A percentile compares a stretch with the other conserved stretches of the same genome.
These are phyloP conservation scores for Panzeria rudis DNA, from an alignment of 2,888 invertebrate genomes.

Conservation along the genomic window DNA sequence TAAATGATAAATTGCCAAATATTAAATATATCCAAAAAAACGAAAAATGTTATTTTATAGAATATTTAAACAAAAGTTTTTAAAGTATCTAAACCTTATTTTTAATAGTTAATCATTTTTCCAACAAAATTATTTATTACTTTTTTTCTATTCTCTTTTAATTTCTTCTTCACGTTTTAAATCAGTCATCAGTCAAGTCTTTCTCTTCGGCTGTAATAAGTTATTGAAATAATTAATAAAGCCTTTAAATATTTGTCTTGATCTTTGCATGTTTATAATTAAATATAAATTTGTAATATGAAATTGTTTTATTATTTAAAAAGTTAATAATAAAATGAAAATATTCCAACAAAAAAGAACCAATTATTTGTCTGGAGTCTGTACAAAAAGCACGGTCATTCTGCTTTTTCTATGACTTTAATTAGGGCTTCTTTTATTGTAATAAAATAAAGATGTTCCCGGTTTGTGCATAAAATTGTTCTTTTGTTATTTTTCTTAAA, in stretches of 20 bases:
- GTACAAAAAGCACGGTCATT: neutral
- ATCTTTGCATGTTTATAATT: neutral
- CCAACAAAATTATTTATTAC: slow-evolving; percentile 1
- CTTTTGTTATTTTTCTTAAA: neutral
- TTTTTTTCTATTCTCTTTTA: neutral
- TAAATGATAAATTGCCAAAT: neutral
- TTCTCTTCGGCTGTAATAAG: neutral
- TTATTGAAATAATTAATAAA: slow-evolving; percentile 1
- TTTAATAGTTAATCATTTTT: neutral
- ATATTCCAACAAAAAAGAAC: neutral
- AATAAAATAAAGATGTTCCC: neutral
- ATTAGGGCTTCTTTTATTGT: neutral
- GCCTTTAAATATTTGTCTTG: neutral
- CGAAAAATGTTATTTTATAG: neutral
- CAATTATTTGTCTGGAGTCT: neutral
- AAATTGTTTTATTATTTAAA: too few species aligned
- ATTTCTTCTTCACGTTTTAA: neutral
- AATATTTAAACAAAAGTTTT: neutral
- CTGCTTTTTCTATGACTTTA: neutral
- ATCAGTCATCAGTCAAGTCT: neutral
- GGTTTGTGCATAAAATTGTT: neutral
- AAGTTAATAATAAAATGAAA: neutral
- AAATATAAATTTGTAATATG: neutral
- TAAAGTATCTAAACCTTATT: neutral
- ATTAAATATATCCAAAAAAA: neutral